These are phyloP conservation scores for Sebastes fasciatus DNA, from an alignment of 2,113 vertebrate genomes.

Conservation along the genomic window DNA sequence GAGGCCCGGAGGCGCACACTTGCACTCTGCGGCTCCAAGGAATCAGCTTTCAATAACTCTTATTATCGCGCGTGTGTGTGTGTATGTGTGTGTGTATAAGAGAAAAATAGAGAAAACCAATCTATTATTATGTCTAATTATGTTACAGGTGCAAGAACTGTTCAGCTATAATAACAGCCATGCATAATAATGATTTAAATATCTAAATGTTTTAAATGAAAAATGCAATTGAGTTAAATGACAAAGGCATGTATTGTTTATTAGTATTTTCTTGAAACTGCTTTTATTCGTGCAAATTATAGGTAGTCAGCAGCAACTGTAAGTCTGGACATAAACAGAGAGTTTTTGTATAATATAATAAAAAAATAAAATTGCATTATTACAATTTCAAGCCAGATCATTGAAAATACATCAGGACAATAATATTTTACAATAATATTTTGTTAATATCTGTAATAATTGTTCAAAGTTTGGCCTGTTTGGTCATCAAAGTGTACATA, in stretches of 20 bases:
- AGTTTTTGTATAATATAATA: background rate
- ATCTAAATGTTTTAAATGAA: background rate
- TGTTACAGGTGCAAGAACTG: background rate
- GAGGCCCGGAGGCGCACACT: conserved; percentile 24
- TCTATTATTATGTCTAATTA: background rate
- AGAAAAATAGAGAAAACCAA: background rate
- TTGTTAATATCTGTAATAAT: background rate
- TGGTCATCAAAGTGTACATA: too few species aligned
- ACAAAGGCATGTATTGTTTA: background rate
- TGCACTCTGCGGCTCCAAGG: conserved; percentile 36
- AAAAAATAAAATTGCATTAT: background rate
- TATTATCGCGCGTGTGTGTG: background rate
- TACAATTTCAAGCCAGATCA: background rate
- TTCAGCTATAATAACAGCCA: background rate
- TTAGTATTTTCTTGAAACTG: background rate
- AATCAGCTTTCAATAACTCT: conserved; percentile 51
- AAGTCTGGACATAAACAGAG: background rate
- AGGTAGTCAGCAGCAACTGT: background rate
- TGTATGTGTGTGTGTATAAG: background rate
- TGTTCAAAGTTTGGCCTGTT: background rate
- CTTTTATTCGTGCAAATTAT: background rate
- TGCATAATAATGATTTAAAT: background rate
- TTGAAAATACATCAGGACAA: background rate
- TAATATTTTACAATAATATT: background rate
- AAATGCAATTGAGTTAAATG: background rate